Percentiles rank a stretch among this genome's conserved stretches.
Evolutionary conservation across 2,113 vertebrate species (phyloP).

Genomic region (Proteles cristata): DNA sequence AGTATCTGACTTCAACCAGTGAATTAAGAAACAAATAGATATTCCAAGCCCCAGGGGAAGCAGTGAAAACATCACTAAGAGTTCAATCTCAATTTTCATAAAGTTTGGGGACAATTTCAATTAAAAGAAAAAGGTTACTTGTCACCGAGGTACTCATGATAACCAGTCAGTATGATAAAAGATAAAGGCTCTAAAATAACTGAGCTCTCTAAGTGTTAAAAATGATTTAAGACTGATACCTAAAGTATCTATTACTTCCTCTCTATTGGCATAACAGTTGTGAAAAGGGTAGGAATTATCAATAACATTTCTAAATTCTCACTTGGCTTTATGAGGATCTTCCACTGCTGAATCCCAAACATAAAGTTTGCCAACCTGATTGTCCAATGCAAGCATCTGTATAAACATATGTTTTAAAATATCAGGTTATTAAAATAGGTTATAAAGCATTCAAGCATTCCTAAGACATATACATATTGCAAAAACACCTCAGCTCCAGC

Average conservation of each 20-base stretch:
- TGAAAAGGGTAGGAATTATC: background rate
- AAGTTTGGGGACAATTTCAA: background rate
- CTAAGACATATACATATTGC: conserved; percentile 26
- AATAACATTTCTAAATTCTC: conserved; percentile 75
- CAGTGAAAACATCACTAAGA: conserved; percentile 32
- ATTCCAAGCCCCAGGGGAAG: background rate
- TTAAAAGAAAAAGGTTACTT: background rate
- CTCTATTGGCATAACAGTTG: background rate
- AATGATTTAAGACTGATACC: background rate
- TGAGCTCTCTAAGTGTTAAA: conserved; percentile 25
- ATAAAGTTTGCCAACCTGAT: conserved; percentile 99
- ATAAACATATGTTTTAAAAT: conserved; percentile 64
- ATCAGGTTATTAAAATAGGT: conserved; percentile 55
- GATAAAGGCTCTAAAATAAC: background rate
- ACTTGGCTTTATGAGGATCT: conserved; percentile 99
- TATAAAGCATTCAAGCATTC: conserved; percentile 32
- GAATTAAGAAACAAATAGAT: background rate
- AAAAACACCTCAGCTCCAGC: conserved; percentile 3
- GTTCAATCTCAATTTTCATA: conserved; percentile 35
- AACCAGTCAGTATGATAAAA: conserved; percentile 37
- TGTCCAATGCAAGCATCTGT: conserved; percentile 97
- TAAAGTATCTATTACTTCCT: background rate
- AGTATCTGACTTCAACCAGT: background rate
- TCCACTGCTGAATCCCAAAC: conserved; percentile 99
- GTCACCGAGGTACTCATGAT: background rate